These are phyloP conservation scores for Apis dorsata DNA, from an alignment of 1,140 invertebrate species.

Conservation along the genomic window DNA sequence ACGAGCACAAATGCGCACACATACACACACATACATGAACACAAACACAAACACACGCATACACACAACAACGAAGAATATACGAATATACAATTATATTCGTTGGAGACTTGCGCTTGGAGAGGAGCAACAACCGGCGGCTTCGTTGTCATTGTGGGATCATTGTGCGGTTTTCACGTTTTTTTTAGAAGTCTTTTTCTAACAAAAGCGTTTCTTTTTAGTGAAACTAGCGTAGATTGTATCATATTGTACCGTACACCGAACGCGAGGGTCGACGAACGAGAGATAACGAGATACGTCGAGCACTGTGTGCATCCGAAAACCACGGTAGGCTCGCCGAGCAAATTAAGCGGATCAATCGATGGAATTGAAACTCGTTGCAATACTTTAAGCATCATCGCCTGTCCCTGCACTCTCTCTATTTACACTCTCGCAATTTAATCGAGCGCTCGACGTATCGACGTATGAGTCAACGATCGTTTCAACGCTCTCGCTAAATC, in stretches of 20 bases:
- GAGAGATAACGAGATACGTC: conserved; percentile 13
- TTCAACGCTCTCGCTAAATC: conserved; percentile 6
- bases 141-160: conserved; percentile 32
- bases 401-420: too few species aligned
- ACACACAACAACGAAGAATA: neutral
- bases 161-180: conserved; percentile 49
- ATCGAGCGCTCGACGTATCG: conserved; percentile 8
- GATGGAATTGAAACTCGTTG: conserved; percentile 33
- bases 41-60: neutral
- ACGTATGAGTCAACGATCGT: neutral
- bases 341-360: neutral
- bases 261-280: conserved; percentile 6
- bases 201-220: conserved; percentile 56
- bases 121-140: conserved; percentile 15
- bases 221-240: conserved; percentile 61
- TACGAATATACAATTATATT: neutral
- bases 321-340: neutral
- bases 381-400: neutral
- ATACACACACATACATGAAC: neutral
- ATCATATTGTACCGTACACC: conserved; percentile 39
- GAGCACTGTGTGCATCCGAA: conserved; percentile 3
- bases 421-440: too few species aligned
- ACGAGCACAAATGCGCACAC: neutral
- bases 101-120: conserved; percentile 27
- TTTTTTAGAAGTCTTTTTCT: conserved; percentile 60